Conservation (phyloP, 2,113 vertebrate genomes). For the Ibidorhyncha struthersii region DNA sequence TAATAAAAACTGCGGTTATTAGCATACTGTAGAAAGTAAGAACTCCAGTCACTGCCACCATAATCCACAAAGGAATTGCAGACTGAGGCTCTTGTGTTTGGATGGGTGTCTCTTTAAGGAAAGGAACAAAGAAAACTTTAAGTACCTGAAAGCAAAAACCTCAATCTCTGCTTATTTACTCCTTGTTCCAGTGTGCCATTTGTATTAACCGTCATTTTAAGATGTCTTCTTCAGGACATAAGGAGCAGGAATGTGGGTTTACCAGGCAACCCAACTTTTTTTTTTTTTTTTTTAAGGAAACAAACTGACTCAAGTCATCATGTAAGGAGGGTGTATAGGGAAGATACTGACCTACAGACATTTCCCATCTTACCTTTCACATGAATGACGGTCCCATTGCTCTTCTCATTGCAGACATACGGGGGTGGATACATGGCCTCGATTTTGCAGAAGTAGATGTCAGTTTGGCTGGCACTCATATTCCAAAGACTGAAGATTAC, state of each 20-base stretch:
- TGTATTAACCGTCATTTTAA: background rate
- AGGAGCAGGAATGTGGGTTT: background rate
- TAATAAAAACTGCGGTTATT: constrained; percentile 58
- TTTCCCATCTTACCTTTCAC: constrained; percentile 73
- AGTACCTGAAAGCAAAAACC: background rate
- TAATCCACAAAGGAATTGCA: constrained; percentile 36
- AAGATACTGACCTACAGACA: background rate
- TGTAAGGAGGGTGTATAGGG: background rate
- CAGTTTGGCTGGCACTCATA: constrained; percentile 74
- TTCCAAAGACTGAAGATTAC: constrained; percentile 73
- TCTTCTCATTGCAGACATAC: constrained; percentile 72
- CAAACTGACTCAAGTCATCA: background rate
- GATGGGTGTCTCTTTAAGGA: constrained; percentile 66
- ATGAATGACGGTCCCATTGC: constrained; percentile 74
- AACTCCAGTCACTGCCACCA: constrained; percentile 57
- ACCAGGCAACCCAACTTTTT: background rate
- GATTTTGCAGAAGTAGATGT: constrained; percentile 82
- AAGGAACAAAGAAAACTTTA: constrained; percentile 46
- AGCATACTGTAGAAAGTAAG: constrained; percentile 70
- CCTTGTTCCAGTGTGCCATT: background rate
- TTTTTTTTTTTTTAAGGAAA: background rate
- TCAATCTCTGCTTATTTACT: background rate
- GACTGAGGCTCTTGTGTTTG: background rate
- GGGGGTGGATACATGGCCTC: constrained; percentile 77
- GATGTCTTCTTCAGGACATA: background rate